Evolutionary conservation across 2,113 vertebrate species (phyloP).

Genomic region (Otus sunia): DNA sequence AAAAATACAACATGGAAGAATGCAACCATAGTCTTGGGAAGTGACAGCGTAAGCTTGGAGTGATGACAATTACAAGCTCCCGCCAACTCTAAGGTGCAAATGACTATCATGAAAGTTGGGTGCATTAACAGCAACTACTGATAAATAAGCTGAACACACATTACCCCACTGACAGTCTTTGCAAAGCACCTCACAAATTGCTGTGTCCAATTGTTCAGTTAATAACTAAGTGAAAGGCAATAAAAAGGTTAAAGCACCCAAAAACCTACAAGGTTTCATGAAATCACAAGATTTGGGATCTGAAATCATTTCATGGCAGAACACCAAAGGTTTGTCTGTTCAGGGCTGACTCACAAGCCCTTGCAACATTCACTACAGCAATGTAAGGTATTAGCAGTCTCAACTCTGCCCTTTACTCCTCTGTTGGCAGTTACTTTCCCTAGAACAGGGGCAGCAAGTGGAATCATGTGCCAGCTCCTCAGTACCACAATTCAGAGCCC

Average conservation of each 20-base stretch:
- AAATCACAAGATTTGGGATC: background rate
- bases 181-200: background rate
- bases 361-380: background rate
- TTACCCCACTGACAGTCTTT: background rate
- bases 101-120: background rate
- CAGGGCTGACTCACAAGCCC: background rate
- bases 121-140: background rate
- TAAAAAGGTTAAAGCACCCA: background rate
- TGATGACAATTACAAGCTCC: background rate
- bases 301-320: background rate
- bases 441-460: background rate
- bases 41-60: background rate
- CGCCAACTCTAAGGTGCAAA: background rate
- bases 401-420: too few species aligned
- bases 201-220: background rate
- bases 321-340: background rate
- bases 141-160: background rate
- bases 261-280: background rate
- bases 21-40: background rate
- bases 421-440: background rate
- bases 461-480: background rate
- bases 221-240: background rate
- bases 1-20: background rate
- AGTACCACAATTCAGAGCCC: background rate
- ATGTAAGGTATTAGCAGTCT: accelerated